phyloP scores from a whole-genome alignment of 2,888 invertebrate species.

The Pseudanteris insignis region DNA sequence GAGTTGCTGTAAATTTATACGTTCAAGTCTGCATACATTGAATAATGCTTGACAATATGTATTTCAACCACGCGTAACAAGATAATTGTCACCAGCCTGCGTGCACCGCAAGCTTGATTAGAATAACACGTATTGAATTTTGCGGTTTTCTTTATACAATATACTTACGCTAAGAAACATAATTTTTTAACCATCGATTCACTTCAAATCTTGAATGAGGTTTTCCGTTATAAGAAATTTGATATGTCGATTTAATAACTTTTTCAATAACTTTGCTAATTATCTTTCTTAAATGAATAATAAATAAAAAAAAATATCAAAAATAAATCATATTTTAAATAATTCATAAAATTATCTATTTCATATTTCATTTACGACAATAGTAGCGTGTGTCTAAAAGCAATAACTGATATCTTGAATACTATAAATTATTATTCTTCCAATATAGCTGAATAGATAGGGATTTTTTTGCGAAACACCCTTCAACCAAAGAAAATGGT shows the following conservation, averaged over 20 bases:
- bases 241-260: too few species aligned
- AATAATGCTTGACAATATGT: not conserved
- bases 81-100: slow-evolving; percentile 21
- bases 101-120: slow-evolving; percentile 30
- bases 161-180: slow-evolving; percentile 5
- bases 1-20: too few species aligned
- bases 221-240: slow-evolving; percentile 6
- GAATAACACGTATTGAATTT: slow-evolving; percentile 28
- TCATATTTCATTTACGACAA: not conserved
- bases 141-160: slow-evolving; percentile 26
- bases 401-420: not conserved
- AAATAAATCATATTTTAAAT: too few species aligned
- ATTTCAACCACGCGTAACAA: slow-evolving; percentile 22
- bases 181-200: slow-evolving; percentile 19
- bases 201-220: slow-evolving; percentile 3
- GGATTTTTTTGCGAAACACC: too few species aligned
- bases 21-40: not conserved
- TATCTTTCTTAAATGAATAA: too few species aligned
- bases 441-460: not conserved
- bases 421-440: slow-evolving; percentile 4
- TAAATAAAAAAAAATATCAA: too few species aligned
- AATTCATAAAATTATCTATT: too few species aligned
- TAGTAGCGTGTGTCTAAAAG: too few species aligned
- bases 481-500: too few species aligned
- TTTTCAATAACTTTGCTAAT: too few species aligned